Evolutionary conservation across 2,888 invertebrate genomes (phyloP).

Genomic region (Charanyca ferruginea): DNA sequence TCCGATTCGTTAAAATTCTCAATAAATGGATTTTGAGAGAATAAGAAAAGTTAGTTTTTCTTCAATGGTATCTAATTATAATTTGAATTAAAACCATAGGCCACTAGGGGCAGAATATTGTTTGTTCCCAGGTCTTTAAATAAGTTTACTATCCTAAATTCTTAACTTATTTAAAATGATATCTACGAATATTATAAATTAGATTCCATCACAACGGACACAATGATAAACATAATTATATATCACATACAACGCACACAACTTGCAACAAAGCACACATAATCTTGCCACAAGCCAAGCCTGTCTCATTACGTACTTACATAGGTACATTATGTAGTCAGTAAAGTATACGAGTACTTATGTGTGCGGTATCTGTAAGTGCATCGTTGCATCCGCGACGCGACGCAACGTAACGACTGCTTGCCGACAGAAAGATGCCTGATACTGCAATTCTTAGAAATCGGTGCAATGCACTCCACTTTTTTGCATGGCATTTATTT

Average conservation of each 20-base stretch:
- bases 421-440: slow-evolving; percentile 77
- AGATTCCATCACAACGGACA: not conserved
- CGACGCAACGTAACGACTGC: slow-evolving; percentile 78
- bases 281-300: slow-evolving; percentile 33
- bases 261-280: slow-evolving; percentile 31
- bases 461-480: slow-evolving; percentile 75
- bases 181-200: no score
- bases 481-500: slow-evolving; percentile 71
- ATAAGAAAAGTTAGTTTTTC: no score
- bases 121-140: no score
- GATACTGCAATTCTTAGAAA: slow-evolving; percentile 87
- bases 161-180: not conserved
- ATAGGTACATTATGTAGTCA: slow-evolving; percentile 46
- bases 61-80: no score
- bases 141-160: not conserved
- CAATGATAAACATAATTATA: slow-evolving; percentile 5
- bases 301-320: slow-evolving; percentile 56
- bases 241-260: not conserved
- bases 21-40: no score
- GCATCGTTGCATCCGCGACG: slow-evolving; percentile 83
- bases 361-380: slow-evolving; percentile 75
- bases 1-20: no score
- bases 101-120: no score
- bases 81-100: no score
- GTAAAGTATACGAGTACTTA: slow-evolving; percentile 41